A percentile compares a stretch with the other conserved stretches of the same genome.
These are phyloP conservation scores for Nerophis lumbriciformis DNA, from an alignment of 2,113 vertebrate species.

Conservation along the genomic window DNA sequence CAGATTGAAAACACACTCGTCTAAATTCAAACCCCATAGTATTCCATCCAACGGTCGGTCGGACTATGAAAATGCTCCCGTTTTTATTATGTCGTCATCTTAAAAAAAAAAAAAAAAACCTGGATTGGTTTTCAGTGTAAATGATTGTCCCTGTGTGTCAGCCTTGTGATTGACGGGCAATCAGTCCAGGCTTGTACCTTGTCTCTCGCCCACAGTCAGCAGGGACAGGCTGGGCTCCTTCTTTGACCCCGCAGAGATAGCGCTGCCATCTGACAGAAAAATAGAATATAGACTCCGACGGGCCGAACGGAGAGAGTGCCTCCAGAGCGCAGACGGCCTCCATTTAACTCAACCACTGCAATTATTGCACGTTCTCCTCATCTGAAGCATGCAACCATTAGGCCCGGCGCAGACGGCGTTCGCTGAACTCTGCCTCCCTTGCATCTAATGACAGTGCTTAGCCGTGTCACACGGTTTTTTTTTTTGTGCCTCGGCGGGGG, in stretches of 20 bases:
- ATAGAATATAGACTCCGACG: neutral
- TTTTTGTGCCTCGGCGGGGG: slow-evolving; percentile 20
- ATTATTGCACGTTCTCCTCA: slow-evolving; percentile 23
- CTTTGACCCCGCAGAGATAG: neutral
- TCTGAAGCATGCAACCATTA: slow-evolving; percentile 41
- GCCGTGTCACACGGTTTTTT: slow-evolving; percentile 36
- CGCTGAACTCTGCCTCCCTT: slow-evolving; percentile 54
- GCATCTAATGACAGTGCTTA: slow-evolving; percentile 45
- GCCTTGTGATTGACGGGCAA: neutral
- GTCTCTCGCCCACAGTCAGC: neutral
- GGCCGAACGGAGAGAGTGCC: neutral
- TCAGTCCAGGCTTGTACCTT: neutral
- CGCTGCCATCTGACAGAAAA: neutral
- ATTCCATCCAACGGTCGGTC: too few species aligned
- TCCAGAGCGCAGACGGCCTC: slow-evolving; percentile 7
- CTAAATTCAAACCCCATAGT: too few species aligned
- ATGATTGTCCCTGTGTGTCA: neutral
- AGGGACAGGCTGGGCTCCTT: neutral
- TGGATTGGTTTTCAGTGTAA: too few species aligned
- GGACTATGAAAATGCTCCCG: too few species aligned
- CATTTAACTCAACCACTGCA: slow-evolving; percentile 36
- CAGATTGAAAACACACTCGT: too few species aligned
- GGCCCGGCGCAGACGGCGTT: slow-evolving; percentile 28
- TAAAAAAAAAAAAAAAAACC: too few species aligned
- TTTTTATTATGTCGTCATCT: too few species aligned